phyloP scores from a whole-genome alignment of 2,797 vertebrate genomes.

The Acropternis orthonyx region DNA sequence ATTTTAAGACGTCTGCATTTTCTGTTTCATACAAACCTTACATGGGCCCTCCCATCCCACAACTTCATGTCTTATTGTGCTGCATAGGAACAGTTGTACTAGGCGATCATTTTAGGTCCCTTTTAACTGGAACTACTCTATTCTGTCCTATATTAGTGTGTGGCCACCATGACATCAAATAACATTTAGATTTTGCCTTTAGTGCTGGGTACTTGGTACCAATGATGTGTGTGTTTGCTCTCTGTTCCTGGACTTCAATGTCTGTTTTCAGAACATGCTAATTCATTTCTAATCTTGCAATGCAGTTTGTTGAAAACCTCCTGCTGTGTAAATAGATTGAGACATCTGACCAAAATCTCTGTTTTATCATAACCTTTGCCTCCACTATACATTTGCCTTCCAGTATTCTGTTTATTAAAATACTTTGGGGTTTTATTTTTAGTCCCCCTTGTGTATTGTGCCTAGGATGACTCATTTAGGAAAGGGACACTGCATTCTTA shows the following conservation, averaged over 20 bases:
- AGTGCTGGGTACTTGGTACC: neutral
- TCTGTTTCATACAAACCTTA: neutral
- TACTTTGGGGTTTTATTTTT: neutral
- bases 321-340: slow-evolving; percentile 4
- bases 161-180: neutral
- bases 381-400: neutral
- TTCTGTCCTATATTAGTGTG: neutral
- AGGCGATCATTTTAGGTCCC: neutral
- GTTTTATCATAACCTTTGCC: neutral
- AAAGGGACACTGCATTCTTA: neutral
- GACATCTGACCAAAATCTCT: neutral
- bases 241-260: neutral
- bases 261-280: neutral
- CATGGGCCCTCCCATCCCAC: neutral
- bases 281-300: neutral
- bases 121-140: neutral
- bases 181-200: neutral
- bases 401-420: neutral
- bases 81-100: neutral
- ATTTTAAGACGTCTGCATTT: neutral
- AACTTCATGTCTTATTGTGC: neutral
- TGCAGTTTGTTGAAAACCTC: neutral
- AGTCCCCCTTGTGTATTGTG: neutral
- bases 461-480: neutral
- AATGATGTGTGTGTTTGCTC: neutral